phyloP scores from a whole-genome alignment of 2,113 vertebrate genomes.

The Ciconia stormi region DNA sequence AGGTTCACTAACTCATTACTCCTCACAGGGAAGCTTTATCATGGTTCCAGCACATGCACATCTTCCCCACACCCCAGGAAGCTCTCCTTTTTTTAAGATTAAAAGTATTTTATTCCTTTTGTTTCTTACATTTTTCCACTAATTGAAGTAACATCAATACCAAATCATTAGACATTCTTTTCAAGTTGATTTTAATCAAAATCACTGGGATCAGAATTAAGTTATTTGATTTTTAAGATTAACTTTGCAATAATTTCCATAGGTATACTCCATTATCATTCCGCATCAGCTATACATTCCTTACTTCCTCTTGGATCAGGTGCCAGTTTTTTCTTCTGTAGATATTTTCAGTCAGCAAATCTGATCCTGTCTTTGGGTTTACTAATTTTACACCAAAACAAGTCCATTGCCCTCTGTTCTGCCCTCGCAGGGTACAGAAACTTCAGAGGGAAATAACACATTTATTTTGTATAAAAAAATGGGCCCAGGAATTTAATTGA shows the following conservation, averaged over 20 bases:
- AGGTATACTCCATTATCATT: neutral
- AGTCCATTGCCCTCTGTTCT: neutral
- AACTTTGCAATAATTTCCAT: neutral
- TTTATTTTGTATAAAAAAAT: neutral
- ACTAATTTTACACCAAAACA: neutral
- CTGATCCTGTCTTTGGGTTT: neutral
- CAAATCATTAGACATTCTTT: slow-evolving; percentile 35
- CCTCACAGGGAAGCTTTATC: neutral
- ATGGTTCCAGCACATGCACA: neutral
- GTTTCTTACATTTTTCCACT: slow-evolving; percentile 21
- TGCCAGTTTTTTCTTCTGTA: neutral
- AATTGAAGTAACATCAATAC: slow-evolving; percentile 19
- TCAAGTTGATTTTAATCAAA: slow-evolving; percentile 53
- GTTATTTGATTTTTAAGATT: slow-evolving; percentile 22
- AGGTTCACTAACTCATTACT: slow-evolving; percentile 36
- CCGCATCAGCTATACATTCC: neutral
- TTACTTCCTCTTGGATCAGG: slow-evolving; percentile 13
- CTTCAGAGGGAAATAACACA: neutral
- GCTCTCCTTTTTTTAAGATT: slow-evolving; percentile 25
- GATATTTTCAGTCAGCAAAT: slow-evolving; percentile 9
- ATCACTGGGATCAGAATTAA: slow-evolving; percentile 5
- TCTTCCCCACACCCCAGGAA: slow-evolving; percentile 8
- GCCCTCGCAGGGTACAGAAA: neutral
- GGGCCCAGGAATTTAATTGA: neutral
- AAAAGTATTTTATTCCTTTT: slow-evolving; percentile 60